Conservation (phyloP, 2,797 vertebrate genomes). For the Cyclopterus lumpus region DNA sequence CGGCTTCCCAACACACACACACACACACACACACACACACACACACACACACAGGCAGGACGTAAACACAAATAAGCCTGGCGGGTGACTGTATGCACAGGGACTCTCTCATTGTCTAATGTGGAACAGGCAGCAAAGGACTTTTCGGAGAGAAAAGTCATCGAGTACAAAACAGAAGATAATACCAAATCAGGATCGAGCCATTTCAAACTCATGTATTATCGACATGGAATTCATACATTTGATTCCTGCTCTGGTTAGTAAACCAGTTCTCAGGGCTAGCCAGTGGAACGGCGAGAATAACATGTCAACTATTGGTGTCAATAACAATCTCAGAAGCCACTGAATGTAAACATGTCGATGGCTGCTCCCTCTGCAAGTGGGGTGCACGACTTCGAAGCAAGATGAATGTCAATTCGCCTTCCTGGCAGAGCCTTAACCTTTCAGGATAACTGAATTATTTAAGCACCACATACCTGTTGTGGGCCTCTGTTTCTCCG, state of each 20-base stretch:
- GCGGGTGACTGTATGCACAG: constrained; percentile 26
- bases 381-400: constrained; percentile 68
- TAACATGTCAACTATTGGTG: constrained; percentile 66
- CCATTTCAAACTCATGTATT: constrained; percentile 22
- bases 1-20: constrained; percentile 24
- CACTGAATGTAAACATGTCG: constrained; percentile 68
- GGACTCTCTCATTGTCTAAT: constrained; percentile 37
- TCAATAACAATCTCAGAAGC: constrained; percentile 71
- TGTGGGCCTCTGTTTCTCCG: constrained; percentile 73
- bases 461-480: constrained; percentile 83
- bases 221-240: constrained; percentile 5
- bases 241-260: constrained; percentile 18
- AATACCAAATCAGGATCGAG: constrained; percentile 42
- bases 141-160: constrained; percentile 21
- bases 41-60: constrained; percentile 22
- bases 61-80: constrained; percentile 50
- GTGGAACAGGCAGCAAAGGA: constrained; percentile 19
- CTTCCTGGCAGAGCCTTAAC: constrained; percentile 81
- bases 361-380: constrained; percentile 56
- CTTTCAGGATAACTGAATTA: constrained; percentile 87
- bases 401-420: constrained; percentile 83
- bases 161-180: constrained; percentile 31
- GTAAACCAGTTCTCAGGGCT: background rate
- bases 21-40: background rate
- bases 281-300: constrained; percentile 36